These are phyloP conservation scores for Fragum sueziense DNA, from an alignment of 2,888 invertebrate species.

Conservation along the genomic window DNA sequence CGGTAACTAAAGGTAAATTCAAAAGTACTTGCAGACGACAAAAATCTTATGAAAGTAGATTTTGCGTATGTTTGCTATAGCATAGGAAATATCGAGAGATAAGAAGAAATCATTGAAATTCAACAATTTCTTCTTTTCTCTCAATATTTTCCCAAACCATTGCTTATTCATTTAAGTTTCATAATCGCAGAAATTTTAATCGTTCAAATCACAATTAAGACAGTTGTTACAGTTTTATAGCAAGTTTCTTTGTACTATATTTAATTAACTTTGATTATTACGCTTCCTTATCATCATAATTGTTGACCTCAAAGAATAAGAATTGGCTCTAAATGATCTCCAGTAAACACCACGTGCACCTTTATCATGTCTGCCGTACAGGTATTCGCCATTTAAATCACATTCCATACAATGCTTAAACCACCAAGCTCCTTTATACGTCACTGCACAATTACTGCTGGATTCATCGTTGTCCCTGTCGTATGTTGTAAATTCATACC, in stretches of 20 bases:
- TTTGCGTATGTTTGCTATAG: too few species aligned
- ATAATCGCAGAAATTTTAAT: too few species aligned
- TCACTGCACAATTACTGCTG: background rate
- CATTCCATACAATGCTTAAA: background rate
- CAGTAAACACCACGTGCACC: background rate
- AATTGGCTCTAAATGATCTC: background rate
- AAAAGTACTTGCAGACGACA: too few species aligned
- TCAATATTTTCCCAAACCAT: too few species aligned
- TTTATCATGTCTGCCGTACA: background rate
- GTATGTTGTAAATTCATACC: background rate
- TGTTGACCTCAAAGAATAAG: constrained; percentile 6
- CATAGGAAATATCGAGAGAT: too few species aligned
- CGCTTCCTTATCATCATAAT: background rate
- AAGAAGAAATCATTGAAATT: too few species aligned
- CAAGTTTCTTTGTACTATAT: background rate
- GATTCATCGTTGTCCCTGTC: constrained; percentile 1
- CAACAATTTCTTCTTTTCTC: background rate
- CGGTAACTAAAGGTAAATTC: too few species aligned
- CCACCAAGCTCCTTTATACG: constrained; percentile 18
- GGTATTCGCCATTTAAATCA: constrained; percentile 12
- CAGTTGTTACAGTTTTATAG: background rate
- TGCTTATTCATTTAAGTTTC: too few species aligned
- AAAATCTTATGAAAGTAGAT: too few species aligned
- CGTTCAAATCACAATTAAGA: too few species aligned
- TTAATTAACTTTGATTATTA: background rate